Percentiles rank a stretch among this genome's conserved stretches.
These are phyloP conservation scores for Tineola bisselliella DNA, from an alignment of 2,888 invertebrate species.

Conservation along the genomic window DNA sequence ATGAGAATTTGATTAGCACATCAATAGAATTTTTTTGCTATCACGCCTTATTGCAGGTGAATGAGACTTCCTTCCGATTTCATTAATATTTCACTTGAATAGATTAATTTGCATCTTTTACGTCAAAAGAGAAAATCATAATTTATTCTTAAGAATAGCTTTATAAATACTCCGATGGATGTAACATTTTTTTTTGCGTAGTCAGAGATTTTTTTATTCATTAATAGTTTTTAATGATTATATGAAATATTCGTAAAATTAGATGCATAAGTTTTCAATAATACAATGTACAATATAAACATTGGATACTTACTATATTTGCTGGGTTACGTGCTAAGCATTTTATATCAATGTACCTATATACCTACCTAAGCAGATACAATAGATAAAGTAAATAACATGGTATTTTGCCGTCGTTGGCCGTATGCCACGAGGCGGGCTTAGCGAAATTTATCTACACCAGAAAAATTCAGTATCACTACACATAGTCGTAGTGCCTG, in stretches of 20 bases:
- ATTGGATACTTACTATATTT: neutral
- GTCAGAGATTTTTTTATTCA: too few relatives aligned
- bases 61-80: neutral
- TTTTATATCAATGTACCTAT: neutral
- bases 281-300: neutral
- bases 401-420: slow-evolving; percentile 27
- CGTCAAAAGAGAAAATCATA: too few relatives aligned
- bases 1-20: slow-evolving; percentile 1
- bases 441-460: slow-evolving; percentile 53
- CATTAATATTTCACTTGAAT: neutral
- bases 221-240: too few relatives aligned
- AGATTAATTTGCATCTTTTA: too few relatives aligned
- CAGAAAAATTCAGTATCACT: slow-evolving; percentile 36
- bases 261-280: too few relatives aligned
- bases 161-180: too few relatives aligned
- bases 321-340: neutral
- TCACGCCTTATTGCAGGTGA: too few relatives aligned
- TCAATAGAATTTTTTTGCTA: neutral
- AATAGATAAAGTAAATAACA: neutral
- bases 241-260: too few relatives aligned
- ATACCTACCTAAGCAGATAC: slow-evolving; percentile 1
- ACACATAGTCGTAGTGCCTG: neutral
- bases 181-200: too few relatives aligned
- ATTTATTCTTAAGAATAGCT: too few relatives aligned
- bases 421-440: slow-evolving; percentile 42